A percentile compares a stretch with the other conserved stretches of the same genome.
Conservation (phyloP, 2,113 vertebrate species). For the Chloropsis cyanopogon region DNA sequence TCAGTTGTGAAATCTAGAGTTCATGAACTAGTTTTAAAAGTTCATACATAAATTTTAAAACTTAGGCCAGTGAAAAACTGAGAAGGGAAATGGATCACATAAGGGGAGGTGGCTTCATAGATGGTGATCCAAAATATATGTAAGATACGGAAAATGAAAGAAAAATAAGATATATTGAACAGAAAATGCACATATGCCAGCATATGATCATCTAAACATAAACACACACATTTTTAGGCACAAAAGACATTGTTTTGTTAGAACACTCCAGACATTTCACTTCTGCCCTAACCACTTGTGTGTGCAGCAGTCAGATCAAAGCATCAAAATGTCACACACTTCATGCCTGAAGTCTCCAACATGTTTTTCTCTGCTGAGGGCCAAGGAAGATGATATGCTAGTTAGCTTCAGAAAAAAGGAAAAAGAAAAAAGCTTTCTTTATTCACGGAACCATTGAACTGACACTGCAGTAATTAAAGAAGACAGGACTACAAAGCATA, state of each 20-base stretch:
- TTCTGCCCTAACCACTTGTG: background rate
- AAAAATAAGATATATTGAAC: background rate
- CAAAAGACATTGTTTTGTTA: background rate
- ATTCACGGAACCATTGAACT: background rate
- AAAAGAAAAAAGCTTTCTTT: background rate
- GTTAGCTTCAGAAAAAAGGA: background rate
- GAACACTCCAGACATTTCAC: background rate
- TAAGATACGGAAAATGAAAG: background rate
- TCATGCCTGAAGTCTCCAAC: background rate
- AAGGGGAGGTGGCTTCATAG: background rate
- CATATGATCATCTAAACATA: background rate
- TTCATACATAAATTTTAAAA: background rate
- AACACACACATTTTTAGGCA: background rate
- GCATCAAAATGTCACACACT: background rate
- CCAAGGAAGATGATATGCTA: background rate
- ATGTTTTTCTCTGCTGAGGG: background rate
- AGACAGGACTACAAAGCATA: background rate
- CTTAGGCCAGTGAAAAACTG: background rate
- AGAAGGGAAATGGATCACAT: background rate
- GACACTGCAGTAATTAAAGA: constrained; percentile 34
- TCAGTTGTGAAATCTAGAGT: background rate
- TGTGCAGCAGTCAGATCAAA: background rate
- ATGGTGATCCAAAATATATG: background rate
- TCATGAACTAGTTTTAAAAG: background rate
- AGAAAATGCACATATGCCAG: background rate